These are phyloP conservation scores for Macaca fascicularis DNA, from an alignment of 2,113 vertebrate species.

Conservation along the genomic window DNA sequence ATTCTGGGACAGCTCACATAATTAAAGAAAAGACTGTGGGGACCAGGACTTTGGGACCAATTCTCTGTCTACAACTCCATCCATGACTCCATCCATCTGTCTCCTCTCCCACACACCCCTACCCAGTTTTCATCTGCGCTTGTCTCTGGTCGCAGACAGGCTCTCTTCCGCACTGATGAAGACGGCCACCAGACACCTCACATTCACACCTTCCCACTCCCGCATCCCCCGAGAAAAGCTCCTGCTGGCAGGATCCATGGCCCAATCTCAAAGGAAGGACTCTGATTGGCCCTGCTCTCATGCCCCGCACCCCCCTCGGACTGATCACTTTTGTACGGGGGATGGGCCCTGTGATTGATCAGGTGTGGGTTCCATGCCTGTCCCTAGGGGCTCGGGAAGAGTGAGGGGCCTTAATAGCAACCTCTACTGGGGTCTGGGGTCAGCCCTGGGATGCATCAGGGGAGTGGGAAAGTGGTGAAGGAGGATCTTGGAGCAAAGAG, in stretches of 20 bases:
- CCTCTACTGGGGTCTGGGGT: neutral
- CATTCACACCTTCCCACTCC: accelerated
- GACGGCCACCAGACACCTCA: neutral
- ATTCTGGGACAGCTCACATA: neutral
- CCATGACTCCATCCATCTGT: neutral
- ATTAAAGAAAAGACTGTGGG: neutral
- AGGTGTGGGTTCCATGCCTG: neutral
- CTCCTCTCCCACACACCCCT: neutral
- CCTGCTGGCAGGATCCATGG: neutral
- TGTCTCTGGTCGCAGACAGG: neutral
- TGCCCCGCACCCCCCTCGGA: too few species aligned
- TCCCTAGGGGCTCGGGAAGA: neutral
- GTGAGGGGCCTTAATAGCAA: neutral
- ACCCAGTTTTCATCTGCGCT: accelerated
- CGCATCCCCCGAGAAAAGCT: neutral
- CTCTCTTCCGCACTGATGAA: neutral
- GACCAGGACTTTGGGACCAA: accelerated
- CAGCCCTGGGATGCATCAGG: neutral
- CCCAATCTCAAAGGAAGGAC: neutral
- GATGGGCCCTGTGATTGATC: neutral
- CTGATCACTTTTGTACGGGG: neutral
- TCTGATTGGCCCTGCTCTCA: neutral
- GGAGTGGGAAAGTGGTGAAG: accelerated
- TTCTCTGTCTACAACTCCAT: accelerated
- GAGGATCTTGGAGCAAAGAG: neutral